Percentiles rank a stretch among this genome's conserved stretches.
Evolutionary conservation across 2,797 vertebrate species (phyloP).

Genomic region (Thunnus albacares): DNA sequence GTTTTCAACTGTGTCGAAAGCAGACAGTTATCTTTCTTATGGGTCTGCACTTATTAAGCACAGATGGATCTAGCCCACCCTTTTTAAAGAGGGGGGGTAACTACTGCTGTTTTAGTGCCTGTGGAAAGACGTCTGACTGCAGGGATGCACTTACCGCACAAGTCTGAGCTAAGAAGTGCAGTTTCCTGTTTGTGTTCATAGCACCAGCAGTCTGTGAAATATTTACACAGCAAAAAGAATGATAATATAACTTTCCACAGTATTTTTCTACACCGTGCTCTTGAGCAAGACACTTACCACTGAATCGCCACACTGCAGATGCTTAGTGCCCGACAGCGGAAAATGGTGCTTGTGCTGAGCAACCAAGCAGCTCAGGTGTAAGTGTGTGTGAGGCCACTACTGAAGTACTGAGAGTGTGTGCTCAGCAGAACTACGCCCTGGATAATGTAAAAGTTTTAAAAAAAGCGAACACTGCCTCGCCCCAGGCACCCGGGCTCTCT

Average conservation of each 20-base stretch:
- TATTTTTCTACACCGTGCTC: neutral
- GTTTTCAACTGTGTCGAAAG: too few species aligned
- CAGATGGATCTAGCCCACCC: neutral
- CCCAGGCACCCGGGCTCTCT: constrained; percentile 21
- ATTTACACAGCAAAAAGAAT: neutral
- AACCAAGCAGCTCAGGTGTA: constrained; percentile 15
- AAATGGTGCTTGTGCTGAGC: constrained; percentile 9
- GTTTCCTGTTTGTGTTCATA: neutral
- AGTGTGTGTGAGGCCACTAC: neutral
- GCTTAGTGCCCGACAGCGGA: neutral
- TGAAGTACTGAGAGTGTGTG: constrained; percentile 26
- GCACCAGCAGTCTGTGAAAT: neutral
- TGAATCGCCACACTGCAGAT: constrained; percentile 24
- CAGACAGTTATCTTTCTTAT: too few species aligned
- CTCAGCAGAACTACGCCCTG: constrained; percentile 57
- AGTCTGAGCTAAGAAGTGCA: neutral
- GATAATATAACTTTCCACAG: neutral
- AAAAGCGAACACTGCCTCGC: constrained; percentile 24
- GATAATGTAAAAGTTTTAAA: constrained; percentile 55
- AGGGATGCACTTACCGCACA: neutral
- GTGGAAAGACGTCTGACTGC: neutral
- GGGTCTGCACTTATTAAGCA: neutral
- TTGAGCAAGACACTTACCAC: neutral
- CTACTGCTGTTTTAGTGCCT: neutral
- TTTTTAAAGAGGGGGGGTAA: too few species aligned